Percentiles rank a stretch among this genome's conserved stretches.
Evolutionary conservation across 2,797 vertebrate species (phyloP).

Genomic region (Scyliorhinus canicula): DNA sequence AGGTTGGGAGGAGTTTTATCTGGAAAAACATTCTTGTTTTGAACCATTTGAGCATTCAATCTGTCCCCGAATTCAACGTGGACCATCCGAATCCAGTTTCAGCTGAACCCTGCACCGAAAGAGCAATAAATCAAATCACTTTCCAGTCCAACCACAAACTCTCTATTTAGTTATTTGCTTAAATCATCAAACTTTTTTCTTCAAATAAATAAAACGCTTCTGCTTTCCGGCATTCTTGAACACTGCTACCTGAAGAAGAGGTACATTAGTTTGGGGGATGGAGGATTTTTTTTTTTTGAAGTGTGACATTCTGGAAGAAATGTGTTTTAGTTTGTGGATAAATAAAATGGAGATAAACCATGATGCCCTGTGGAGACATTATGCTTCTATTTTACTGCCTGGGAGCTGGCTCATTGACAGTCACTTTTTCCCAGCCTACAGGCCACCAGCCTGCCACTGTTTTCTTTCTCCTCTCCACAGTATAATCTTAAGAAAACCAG

Average conservation of each 20-base stretch:
- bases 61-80: background rate
- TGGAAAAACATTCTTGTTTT: slow-evolving; percentile 16
- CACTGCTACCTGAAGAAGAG: background rate
- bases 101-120: background rate
- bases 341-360: slow-evolving; percentile 38
- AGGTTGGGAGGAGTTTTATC: background rate
- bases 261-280: slow-evolving; percentile 11
- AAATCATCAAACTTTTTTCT: background rate
- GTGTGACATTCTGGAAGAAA: slow-evolving; percentile 18
- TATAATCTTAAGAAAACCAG: background rate
- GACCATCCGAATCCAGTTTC: background rate
- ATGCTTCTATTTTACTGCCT: slow-evolving; percentile 36
- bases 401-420: slow-evolving; percentile 31
- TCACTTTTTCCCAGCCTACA: slow-evolving; percentile 36
- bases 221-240: background rate
- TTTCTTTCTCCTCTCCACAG: slow-evolving; percentile 4
- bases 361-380: slow-evolving; percentile 36
- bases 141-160: background rate
- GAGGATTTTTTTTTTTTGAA: background rate
- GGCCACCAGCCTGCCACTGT: slow-evolving; percentile 20
- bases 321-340: slow-evolving; percentile 37
- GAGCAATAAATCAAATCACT: background rate
- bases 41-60: background rate
- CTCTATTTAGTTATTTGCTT: background rate
- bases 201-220: background rate